Conservation (phyloP, 2,113 vertebrate genomes). For the Camelus bactrianus region DNA sequence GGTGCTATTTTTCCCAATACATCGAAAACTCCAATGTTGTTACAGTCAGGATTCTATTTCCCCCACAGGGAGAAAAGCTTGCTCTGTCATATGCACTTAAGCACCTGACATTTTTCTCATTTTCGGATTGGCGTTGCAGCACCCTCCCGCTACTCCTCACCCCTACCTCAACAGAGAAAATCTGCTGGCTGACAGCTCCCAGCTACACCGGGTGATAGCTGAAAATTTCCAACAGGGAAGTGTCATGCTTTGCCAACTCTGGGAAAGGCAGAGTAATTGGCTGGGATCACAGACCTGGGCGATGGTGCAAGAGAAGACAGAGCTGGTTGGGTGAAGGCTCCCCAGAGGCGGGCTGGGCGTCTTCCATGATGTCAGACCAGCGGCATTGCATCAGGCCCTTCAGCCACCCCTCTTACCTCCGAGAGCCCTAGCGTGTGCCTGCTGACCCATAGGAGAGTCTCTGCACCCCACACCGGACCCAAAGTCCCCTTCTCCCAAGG, state of each 20-base stretch:
- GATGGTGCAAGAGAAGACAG: background rate
- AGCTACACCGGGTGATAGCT: constrained; percentile 61
- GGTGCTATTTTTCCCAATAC: constrained; percentile 48
- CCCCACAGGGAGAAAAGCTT: constrained; percentile 56
- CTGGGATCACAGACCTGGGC: background rate
- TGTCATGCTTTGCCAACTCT: constrained; percentile 29
- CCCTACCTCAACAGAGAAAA: constrained; percentile 22
- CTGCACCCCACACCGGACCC: background rate
- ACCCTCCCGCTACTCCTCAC: background rate
- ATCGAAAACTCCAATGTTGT: constrained; percentile 68
- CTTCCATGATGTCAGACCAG: background rate
- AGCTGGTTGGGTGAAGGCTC: background rate
- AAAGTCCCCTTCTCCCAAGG: background rate
- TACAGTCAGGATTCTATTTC: constrained; percentile 60
- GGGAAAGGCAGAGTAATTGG: constrained; percentile 27
- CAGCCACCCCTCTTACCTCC: background rate
- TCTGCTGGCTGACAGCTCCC: constrained; percentile 71
- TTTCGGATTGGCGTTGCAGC: constrained; percentile 74
- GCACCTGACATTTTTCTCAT: constrained; percentile 80
- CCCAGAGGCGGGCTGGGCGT: background rate
- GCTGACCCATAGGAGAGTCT: background rate
- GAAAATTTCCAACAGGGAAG: constrained; percentile 74
- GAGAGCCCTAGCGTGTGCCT: background rate
- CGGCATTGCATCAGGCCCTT: background rate
- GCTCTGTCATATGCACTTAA: constrained; percentile 52